Conservation (phyloP, 2,113 vertebrate genomes). For the Scomber japonicus region DNA sequence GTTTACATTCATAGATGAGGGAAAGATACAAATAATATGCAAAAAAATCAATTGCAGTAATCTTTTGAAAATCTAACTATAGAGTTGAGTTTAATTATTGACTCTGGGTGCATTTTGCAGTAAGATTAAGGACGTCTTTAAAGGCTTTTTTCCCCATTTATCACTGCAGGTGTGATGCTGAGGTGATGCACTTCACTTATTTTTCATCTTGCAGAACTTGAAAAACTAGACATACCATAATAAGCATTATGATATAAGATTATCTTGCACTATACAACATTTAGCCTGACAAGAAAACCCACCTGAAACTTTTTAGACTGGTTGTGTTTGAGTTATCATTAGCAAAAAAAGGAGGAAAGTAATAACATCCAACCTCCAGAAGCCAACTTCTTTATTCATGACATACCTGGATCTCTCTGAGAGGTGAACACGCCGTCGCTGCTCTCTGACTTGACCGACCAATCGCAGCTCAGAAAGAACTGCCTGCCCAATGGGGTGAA, state of each 20-base stretch:
- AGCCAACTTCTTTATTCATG: neutral
- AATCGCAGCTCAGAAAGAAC: slow-evolving; percentile 96
- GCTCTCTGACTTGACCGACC: slow-evolving; percentile 90
- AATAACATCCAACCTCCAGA: neutral
- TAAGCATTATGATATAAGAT: neutral
- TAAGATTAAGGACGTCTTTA: no score
- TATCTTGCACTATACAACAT: neutral
- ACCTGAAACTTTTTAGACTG: neutral
- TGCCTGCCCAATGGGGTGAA: slow-evolving; percentile 94
- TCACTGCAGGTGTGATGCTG: no score
- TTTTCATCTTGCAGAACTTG: no score
- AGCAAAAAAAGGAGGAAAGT: no score
- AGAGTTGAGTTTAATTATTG: no score
- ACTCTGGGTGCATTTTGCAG: no score
- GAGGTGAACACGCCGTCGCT: slow-evolving; percentile 92
- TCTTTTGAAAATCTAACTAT: no score
- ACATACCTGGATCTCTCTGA: slow-evolving; percentile 91
- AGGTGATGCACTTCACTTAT: no score
- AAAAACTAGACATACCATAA: no score
- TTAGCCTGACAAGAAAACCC: neutral
- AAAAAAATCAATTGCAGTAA: neutral
- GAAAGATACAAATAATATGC: neutral
- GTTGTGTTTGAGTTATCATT: neutral
- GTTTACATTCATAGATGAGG: neutral
- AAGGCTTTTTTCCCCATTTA: no score